These are phyloP conservation scores for Spodoptera littoralis DNA, from an alignment of 2,888 invertebrate genomes.

Conservation along the genomic window DNA sequence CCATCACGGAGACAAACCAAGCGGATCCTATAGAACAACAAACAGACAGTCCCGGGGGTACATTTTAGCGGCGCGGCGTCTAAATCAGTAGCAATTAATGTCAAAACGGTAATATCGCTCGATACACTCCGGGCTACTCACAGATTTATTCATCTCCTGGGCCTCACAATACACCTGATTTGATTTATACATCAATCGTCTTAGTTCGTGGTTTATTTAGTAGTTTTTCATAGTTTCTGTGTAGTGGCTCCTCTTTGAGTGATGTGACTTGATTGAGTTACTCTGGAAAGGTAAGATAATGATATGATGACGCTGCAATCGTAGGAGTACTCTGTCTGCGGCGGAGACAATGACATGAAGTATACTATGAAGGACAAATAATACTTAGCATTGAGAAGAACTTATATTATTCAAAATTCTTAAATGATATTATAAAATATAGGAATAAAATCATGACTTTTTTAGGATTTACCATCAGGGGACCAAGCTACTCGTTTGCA, in stretches of 20 bases:
- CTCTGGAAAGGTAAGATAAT: conserved; percentile 4
- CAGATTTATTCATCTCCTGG: conserved; percentile 73
- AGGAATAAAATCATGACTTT: too few relatives aligned
- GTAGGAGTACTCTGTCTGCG: not conserved
- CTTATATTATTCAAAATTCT: too few relatives aligned
- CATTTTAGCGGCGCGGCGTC: conserved; percentile 73
- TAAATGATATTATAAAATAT: too few relatives aligned
- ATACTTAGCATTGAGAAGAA: too few relatives aligned
- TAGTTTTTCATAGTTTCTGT: conserved; percentile 51
- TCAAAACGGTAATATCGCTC: conserved; percentile 79
- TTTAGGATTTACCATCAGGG: too few relatives aligned
- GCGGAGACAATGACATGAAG: too few relatives aligned
- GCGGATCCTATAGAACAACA: conserved; percentile 30
- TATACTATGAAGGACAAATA: too few relatives aligned
- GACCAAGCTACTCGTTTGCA: too few relatives aligned
- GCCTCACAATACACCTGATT: conserved; percentile 55
- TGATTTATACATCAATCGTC: conserved; percentile 60
- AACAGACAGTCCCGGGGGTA: conserved; percentile 42
- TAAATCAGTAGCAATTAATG: conserved; percentile 82
- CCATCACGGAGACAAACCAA: conserved; percentile 27
- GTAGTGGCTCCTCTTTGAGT: conserved; percentile 18
- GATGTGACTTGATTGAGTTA: conserved; percentile 35
- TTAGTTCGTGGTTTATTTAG: conserved; percentile 51
- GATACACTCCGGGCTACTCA: conserved; percentile 73
- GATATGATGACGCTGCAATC: conserved; percentile 13